Evolutionary conservation across 2,888 invertebrate species (phyloP).

Genomic region (Ashinkailepas kermadecensis): DNA sequence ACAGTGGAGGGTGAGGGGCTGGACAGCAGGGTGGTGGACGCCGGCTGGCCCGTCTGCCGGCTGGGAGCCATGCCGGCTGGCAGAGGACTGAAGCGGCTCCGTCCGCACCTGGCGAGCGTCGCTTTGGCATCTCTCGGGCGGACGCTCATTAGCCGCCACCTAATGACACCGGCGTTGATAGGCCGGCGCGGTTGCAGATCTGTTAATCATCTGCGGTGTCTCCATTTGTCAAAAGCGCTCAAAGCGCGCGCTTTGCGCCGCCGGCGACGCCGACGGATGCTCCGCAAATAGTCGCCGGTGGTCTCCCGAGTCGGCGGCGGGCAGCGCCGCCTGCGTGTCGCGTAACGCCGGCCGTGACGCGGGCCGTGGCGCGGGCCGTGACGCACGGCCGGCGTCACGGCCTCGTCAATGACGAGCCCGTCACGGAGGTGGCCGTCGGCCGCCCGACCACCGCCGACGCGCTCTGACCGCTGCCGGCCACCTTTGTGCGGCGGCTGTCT

Average conservation of each 20-base stretch:
- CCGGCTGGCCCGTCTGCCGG: too few species aligned
- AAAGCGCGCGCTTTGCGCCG: not conserved
- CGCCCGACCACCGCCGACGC: too few species aligned
- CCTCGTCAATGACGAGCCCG: not conserved
- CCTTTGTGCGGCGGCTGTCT: not conserved
- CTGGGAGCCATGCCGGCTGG: too few species aligned
- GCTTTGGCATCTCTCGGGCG: not conserved
- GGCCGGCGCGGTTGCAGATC: not conserved
- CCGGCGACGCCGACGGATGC: not conserved
- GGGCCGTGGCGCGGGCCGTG: not conserved
- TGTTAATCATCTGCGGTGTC: not conserved
- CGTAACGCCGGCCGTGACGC: not conserved
- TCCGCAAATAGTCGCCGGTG: not conserved
- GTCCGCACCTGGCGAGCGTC: too few species aligned
- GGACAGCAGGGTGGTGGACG: too few species aligned
- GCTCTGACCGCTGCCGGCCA: too few species aligned
- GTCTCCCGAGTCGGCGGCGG: too few species aligned
- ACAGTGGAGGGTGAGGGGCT: too few species aligned
- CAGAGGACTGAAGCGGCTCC: too few species aligned
- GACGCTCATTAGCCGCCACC: not conserved
- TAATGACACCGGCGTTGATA: not conserved
- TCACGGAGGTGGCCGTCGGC: not conserved
- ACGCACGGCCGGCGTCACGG: too few species aligned
- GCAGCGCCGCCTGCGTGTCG: not conserved
- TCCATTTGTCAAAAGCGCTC: not conserved